phyloP scores from a whole-genome alignment of 1,140 invertebrate genomes.

The Amphibalanus amphitrite region DNA sequence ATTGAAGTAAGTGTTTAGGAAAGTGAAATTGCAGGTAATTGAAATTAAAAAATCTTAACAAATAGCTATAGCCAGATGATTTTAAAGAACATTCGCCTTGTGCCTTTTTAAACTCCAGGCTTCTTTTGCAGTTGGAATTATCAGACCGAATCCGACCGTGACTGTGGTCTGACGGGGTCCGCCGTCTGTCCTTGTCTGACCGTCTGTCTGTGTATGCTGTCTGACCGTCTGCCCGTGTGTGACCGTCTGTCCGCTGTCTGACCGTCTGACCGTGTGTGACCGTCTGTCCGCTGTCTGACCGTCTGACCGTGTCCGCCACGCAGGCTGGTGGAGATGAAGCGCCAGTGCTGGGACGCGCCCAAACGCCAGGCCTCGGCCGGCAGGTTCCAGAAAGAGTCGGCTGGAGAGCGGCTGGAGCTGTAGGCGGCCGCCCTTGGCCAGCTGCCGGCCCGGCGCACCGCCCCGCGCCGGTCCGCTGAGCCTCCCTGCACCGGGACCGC shows the following conservation, averaged over 20 bases:
- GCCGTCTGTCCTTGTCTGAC: background rate
- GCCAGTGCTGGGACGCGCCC: conserved; percentile 14
- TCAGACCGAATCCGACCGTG: too few relatives aligned
- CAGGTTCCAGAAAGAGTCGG: background rate
- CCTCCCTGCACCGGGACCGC: too few relatives aligned
- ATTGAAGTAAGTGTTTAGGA: conserved; percentile 22
- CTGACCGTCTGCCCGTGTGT: background rate
- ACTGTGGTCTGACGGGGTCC: background rate
- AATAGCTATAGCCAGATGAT: too few relatives aligned
- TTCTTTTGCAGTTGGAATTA: too few relatives aligned
- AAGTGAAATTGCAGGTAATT: background rate
- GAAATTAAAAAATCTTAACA: too few relatives aligned
- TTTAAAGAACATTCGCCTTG: too few relatives aligned
- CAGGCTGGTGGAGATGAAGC: conserved; percentile 18
- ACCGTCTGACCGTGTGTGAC: background rate
- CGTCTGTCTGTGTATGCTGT: background rate
- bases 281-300: background rate
- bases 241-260: background rate
- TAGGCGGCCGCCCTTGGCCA: background rate
- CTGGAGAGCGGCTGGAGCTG: background rate
- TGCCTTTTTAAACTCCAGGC: too few relatives aligned
- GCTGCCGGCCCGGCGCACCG: too few relatives aligned
- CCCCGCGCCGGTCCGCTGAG: too few relatives aligned
- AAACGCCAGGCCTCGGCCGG: background rate
- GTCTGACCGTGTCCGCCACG: background rate